Base-by-base conservation (phyloP, 2,113 vertebrate genomes). In the Gadus macrocephalus region DNA sequence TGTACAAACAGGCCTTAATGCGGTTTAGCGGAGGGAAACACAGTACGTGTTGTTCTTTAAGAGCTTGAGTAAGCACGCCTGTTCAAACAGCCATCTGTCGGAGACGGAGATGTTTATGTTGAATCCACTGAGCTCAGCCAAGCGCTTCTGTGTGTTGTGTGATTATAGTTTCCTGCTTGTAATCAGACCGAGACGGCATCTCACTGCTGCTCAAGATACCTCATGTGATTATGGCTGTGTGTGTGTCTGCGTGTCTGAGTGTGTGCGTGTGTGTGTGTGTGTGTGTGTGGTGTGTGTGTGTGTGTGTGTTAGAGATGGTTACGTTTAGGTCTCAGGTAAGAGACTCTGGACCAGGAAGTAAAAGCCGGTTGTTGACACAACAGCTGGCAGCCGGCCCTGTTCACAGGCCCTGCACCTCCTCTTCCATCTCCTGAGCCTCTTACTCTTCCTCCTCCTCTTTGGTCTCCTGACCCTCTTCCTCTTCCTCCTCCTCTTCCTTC, bases 1-100 rank as follows among this genome's bases (percentile, higher is more conserved):
- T 56, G 75, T 81, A 64, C 67, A 73, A 67, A 56, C 16, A 17
- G 19, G 66, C 53, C 75, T 81, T 82, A 71, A 80, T 81, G 81
- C 70, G 28, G 72, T 66, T 55, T 42, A 61, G 62, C 55, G 55
- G 65, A 71, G 69, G 60, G 71, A 78, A 53, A 64, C 65, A 74
- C 62, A 19, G 67, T 66, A 78, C 83, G 67, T 68, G 71, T 69
- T 83, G 69, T 82, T 87, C 84, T 87, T 75, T 65, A 82, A 85
- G 70, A 70, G 59, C 81, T 77, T 80, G 71, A 62, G 64, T 55
- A 68, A 53, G 20, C 75, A 80, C 72, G 64, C 68, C 68, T 81
- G 66, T 67, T 16, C 67, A 69, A 71, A 70, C 75, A 82, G 49
- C 62, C 9, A 22, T 80, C 73, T 79, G 78, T 64, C 80, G 77